Evolutionary conservation across 2,113 vertebrate species (phyloP).

Genomic region (Anarhynchus alexandrinus): DNA sequence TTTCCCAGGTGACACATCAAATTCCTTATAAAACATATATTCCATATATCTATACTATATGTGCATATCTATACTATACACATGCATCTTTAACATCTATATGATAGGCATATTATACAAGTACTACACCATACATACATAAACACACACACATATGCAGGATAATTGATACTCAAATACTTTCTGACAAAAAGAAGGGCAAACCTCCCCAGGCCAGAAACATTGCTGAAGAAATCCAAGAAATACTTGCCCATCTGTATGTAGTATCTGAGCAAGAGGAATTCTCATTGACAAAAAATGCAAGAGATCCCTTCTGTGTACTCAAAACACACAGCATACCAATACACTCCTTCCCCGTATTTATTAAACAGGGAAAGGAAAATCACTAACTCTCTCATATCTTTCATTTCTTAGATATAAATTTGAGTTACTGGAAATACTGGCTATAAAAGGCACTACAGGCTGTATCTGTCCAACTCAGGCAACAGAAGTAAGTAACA

Average conservation of each 20-base stretch:
- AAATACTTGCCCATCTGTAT: neutral
- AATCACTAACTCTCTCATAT: neutral
- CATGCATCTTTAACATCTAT: neutral
- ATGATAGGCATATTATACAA: rapidly evolving
- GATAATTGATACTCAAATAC: neutral
- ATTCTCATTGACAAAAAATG: neutral
- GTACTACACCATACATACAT: no score
- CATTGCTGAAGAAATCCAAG: neutral
- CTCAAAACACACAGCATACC: neutral
- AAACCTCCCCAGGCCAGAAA: neutral
- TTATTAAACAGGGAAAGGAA: neutral
- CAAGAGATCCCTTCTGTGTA: neutral
- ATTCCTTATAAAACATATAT: neutral
- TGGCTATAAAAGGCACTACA: neutral
- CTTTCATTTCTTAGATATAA: neutral
- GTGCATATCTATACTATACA: neutral
- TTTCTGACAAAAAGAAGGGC: neutral
- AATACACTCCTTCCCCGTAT: neutral
- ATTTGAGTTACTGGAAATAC: neutral
- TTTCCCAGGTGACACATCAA: neutral
- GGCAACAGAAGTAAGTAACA: neutral
- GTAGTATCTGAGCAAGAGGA: neutral
- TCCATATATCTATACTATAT: neutral
- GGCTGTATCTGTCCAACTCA: neutral
- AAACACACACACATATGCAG: neutral